Base-by-base conservation (phyloP, 1,140 invertebrate species). In the Pachypsylla venusta region DNA sequence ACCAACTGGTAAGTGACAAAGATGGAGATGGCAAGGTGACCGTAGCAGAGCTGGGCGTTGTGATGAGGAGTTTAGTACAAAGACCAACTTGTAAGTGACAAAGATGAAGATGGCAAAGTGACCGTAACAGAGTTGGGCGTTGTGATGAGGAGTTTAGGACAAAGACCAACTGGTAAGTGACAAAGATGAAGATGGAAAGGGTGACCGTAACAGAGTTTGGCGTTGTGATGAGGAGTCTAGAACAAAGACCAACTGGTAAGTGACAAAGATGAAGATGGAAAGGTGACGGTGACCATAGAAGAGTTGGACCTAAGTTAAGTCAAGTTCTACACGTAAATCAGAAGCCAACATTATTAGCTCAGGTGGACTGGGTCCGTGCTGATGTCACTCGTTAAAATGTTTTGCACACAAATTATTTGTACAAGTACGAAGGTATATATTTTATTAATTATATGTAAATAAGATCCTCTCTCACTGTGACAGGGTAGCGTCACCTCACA, bases 21-120 rank as follows among this genome's bases (percentile, higher is more conserved):
- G 89, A 93, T 68, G 87, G 90, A 71, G 89, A 93, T 68, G 89
- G 90, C 1, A 85, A 83, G 25, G 91, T 93, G 64, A 91, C 87
- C 19, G 84, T 89, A 76, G 84, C 86, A 1, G 90, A 93, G 71
- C 76, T 93, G 16, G 88, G 85, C 1, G 84, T 90, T 25, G 87
- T 93, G 12, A 92, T 92, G 88, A 74, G 86, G 65, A 89, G 87
- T 2, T 74, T 93, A 62, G 90, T 89, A 54, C 88, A 93, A 70
- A 76, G 87, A 70, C 89, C 89, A 53, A 87, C 87, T 70, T 85
- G 87, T 89, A 73, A 74, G 69, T 69, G 89, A 93, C 71, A 92
- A 92, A 69, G 88, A 93, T 68, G 87, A 90, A 71, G 89, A 93
- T 68, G 89, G 89, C 1, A 85, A 83, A 26, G 91, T 93, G 65